phyloP scores from a whole-genome alignment of 2,888 invertebrate species.

The Drosophila trichaetosa region DNA sequence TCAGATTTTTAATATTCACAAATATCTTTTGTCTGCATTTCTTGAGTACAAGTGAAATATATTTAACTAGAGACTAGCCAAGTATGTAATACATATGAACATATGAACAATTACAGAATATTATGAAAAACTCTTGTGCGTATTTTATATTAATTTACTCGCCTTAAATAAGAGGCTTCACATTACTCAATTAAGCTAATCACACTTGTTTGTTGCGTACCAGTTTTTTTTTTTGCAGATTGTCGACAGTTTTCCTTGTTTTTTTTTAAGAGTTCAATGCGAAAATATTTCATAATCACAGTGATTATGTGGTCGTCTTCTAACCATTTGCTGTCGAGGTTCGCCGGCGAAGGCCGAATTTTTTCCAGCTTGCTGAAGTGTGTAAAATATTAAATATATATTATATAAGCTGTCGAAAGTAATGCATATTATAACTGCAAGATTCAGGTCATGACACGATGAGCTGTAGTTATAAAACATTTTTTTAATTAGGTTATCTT shows the following conservation, averaged over 20 bases:
- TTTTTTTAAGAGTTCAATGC: conserved; percentile 22
- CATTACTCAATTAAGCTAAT: conserved; percentile 36
- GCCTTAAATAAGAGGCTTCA: conserved; percentile 19
- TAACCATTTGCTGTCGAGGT: conserved; percentile 33
- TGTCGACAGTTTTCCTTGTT: conserved; percentile 19
- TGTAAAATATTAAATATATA: conserved; percentile 4
- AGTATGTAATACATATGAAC: neutral
- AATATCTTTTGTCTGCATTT: conserved; percentile 1
- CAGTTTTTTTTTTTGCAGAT: neutral
- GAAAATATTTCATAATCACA: conserved; percentile 28
- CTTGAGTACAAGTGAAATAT: neutral
- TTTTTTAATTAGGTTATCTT: conserved; percentile 3
- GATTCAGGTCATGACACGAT: conserved; percentile 15
- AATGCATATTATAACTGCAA: conserved; percentile 24
- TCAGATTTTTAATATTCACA: conserved; percentile 21
- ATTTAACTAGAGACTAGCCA: neutral
- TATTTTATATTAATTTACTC: conserved; percentile 16
- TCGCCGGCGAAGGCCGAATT: conserved; percentile 32
- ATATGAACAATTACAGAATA: neutral
- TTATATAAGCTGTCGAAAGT: conserved; percentile 27
- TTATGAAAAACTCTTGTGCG: conserved; percentile 2
- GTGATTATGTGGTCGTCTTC: conserved; percentile 32
- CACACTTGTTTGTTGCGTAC: conserved; percentile 12
- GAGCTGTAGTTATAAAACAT: conserved; percentile 1
- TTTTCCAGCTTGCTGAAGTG: conserved; percentile 19